Evolutionary conservation across 2,888 invertebrate species (phyloP), one percentile per base, ranked within the genome.

Genomic region (Drosophila flavopinicola): DNA sequence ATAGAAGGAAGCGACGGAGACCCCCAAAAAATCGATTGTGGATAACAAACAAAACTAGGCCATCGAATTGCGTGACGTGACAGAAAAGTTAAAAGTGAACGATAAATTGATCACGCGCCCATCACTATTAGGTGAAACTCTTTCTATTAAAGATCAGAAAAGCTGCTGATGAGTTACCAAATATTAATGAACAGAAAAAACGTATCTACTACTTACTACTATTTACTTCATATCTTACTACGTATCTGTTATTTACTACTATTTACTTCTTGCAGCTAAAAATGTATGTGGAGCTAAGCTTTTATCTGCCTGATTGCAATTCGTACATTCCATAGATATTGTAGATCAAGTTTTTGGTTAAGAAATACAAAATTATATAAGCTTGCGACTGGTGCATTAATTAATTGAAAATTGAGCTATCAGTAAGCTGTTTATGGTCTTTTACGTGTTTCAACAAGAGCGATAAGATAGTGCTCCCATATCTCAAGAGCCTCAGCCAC

Each of bases 331-430:
- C 10, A 35, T 6, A 11, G 7, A 25, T 20, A n/a, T 9, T 51
- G 1, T 39, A 7, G 6, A 24, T 1, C 11, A 30, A n/a, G 4
- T 33, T 33, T 24, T 27, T 7, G 11, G 33, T 9, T 32, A n/a
- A 38, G 10, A 42, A 65, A 38, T n/a, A n/a, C 49, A 10, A 44
- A 39, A 37, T 44, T 30, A 45, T 38, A 30, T n/a, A n/a, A n/a
- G 15, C 24, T n/a, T 25, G 17, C 29, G 47, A 48, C 37, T 44
- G 41, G 25, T 11, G 29, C 17, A 53, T 52, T 69, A 63, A 64
- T 58, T 69, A 71, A 75, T 69, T 54, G 37, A 56, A 35, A 52
- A 48, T 59, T 44, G 25, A 60, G 73, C 56, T 60, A 66, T 72
- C 66, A 51, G 44, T 45, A 29, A 51, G 39, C 52, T 30, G 27